Percentiles rank a stretch among this genome's conserved stretches.
These are phyloP conservation scores for Hyles vespertilio DNA, from an alignment of 1,140 invertebrate species.

Conservation along the genomic window DNA sequence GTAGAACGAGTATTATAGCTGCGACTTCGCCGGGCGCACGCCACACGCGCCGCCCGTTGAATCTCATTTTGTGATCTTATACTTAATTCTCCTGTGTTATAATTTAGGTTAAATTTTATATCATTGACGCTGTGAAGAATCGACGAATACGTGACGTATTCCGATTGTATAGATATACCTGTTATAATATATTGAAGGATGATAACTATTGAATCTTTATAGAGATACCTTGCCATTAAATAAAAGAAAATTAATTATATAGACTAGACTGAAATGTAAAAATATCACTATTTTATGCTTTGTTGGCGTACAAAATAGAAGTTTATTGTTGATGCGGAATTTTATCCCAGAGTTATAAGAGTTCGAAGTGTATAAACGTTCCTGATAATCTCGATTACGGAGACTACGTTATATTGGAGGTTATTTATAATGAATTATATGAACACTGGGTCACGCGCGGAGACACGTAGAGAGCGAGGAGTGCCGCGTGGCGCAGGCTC, in stretches of 20 bases:
- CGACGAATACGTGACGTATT: constrained; percentile 64
- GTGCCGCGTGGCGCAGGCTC: not conserved
- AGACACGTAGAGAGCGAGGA: constrained; percentile 13
- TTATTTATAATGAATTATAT: constrained; percentile 48
- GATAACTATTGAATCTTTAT: constrained; percentile 73
- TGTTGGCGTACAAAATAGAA: constrained; percentile 68
- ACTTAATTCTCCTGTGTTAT: constrained; percentile 76
- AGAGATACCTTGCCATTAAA: constrained; percentile 73
- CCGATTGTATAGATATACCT: constrained; percentile 69
- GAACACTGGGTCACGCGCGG: constrained; percentile 38
- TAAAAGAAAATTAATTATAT: constrained; percentile 68
- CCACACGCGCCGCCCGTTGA: constrained; percentile 60
- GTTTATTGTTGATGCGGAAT: constrained; percentile 61
- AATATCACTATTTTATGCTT: constrained; percentile 76
- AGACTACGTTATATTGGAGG: constrained; percentile 55
- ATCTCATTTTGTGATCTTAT: constrained; percentile 76
- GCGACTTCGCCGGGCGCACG: constrained; percentile 65
- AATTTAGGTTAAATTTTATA: constrained; percentile 76
- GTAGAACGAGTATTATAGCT: constrained; percentile 68
- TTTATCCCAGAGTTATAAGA: constrained; percentile 39
- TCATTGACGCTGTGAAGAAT: constrained; percentile 73
- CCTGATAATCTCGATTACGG: constrained; percentile 47
- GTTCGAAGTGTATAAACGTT: constrained; percentile 49
- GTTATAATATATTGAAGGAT: constrained; percentile 67
- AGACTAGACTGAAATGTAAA: constrained; percentile 75